Conservation (phyloP, 2,113 vertebrate genomes). For the Macrotis lagotis region DNA sequence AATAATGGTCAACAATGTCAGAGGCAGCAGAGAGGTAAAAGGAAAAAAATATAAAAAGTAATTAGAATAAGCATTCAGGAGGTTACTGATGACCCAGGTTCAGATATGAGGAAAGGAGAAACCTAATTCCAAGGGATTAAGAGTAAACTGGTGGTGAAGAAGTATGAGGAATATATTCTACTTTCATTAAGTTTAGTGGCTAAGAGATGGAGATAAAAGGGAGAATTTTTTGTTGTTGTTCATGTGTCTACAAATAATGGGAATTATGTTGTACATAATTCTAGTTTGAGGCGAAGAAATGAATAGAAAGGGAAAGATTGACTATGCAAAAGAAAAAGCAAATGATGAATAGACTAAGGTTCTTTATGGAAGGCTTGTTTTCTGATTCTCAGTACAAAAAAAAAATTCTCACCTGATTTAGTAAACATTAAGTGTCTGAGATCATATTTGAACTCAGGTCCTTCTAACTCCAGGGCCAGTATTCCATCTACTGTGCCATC, state of each 20-base stretch:
- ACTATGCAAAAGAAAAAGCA: neutral
- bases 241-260: neutral
- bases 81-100: neutral
- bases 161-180: neutral
- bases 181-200: neutral
- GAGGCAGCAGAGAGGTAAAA: neutral
- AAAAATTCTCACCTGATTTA: no score
- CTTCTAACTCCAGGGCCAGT: no score
- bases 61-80: neutral
- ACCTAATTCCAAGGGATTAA: neutral
- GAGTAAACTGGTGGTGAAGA: neutral
- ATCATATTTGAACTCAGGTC: no score
- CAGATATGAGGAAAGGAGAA: neutral
- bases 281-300: neutral
- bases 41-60: neutral
- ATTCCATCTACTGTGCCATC: no score
- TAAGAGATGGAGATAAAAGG: neutral
- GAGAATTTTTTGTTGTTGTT: neutral
- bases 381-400: neutral
- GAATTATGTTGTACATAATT: neutral
- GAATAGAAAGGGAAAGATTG: neutral
- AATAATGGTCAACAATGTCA: neutral
- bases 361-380: neutral
- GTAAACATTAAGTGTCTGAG: no score
- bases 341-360: neutral